Evolutionary conservation across 2,113 vertebrate genomes (phyloP).

Genomic region (Strix uralensis): DNA sequence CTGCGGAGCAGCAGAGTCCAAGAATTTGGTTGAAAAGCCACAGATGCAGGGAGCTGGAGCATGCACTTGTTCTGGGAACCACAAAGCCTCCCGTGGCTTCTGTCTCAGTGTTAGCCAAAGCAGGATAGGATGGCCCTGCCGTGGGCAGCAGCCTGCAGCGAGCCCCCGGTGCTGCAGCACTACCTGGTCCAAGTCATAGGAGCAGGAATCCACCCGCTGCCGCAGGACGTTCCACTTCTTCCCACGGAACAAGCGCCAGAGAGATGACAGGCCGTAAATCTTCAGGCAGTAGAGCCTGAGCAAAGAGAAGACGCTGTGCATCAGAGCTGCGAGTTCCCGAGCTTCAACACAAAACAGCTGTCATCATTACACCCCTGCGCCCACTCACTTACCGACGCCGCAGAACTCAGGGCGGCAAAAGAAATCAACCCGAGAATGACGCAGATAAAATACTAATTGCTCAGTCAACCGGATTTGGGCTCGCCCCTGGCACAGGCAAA

Average conservation of each 20-base stretch:
- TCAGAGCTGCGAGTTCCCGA: not conserved
- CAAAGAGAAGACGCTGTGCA: not conserved
- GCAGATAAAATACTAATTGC: not conserved
- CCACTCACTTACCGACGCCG: not conserved
- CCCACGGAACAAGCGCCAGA: slow-evolving; percentile 96
- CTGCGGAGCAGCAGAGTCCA: not conserved
- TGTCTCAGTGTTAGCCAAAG: not conserved
- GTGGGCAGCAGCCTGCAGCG: fast-evolving
- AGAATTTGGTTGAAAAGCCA: not conserved
- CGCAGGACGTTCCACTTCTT: slow-evolving; percentile 98
- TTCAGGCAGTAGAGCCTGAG: slow-evolving; percentile 92
- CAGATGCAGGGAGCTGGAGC: fast-evolving
- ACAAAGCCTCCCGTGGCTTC: not conserved
- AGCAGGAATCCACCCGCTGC: slow-evolving; percentile 96
- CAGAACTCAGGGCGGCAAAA: not conserved
- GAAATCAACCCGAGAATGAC: not conserved
- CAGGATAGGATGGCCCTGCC: fast-evolving
- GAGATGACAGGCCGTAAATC: slow-evolving; percentile 91
- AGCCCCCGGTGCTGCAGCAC: not conserved
- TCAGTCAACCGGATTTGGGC: not conserved
- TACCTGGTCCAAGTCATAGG: slow-evolving; percentile 97
- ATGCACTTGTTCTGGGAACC: not conserved
- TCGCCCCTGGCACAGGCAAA: not conserved
- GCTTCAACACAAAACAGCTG: not conserved
- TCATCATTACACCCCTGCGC: not conserved